Evolutionary conservation across 2,888 invertebrate species (phyloP), one percentile per base, ranked within the genome.

Genomic region (Coremacera marginata): DNA sequence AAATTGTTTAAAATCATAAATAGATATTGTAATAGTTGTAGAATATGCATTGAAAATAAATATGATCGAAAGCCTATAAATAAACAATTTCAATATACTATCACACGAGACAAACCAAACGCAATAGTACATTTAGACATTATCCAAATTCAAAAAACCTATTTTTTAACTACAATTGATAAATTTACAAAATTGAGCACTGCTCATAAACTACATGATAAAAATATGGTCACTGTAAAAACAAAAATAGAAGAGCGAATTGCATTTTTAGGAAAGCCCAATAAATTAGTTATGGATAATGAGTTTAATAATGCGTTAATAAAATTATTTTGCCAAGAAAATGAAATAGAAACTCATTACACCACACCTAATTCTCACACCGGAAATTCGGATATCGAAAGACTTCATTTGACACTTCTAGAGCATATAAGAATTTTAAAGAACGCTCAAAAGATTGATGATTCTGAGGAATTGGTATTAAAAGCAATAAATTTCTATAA

Each of bases 331-430:
- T 81, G 79, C 25, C 25, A 44, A n/a, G 79, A 80, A 68, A 77
- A 78, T 78, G 55, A 75, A 51, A 80, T 78, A 62, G 49, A 72
- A 27, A 62, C 65, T 14, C 78, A 81, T 31, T 31, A 78, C 37
- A 80, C 74, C 22, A 79, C 80, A 8, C 77, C 79, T n/a, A 55
- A 79, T 71, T 78, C 77, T 37, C 81, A 79, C 25, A 79, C 78
- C 0, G 77, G 79, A 51, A 79, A 81, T 68, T 70, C 74, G 5
- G 67, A 71, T 75, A 60, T 79, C 8, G 73, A 78, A 52, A 16
- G 67, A 67, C 27, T 75, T 22, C 78, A 75, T 63, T 72, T 67
- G 16, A 75, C 75, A 44, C 37, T 75, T 25, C 44, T 76, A 25
- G 76, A 78, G 49, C 78, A 76, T 55, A 72, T 78, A 49, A 4